Base-by-base conservation (phyloP, 2,888 invertebrate genomes). In the Beris chalybata region DNA sequence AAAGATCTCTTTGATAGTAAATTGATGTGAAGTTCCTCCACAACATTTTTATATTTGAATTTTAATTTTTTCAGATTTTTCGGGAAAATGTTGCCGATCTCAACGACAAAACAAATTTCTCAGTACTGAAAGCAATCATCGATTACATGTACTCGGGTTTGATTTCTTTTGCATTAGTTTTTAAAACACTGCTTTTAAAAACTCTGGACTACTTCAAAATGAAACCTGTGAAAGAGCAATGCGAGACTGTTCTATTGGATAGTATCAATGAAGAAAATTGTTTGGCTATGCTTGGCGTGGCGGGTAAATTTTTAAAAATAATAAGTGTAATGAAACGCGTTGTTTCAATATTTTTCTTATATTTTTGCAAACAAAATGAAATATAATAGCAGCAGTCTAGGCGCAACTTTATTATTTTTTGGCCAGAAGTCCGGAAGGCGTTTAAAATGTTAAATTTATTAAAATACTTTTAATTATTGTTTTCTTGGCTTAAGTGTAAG, bases 191-290 rank as follows among this genome's bases (percentile, higher is more conserved):
- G 31, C 32, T 59, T 7, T 11, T 59, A 32, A 47, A 59, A 31
- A 59, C 47, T 48, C 50, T 59, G 12, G 59, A 59, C 32, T 59
- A 32, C 13, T 22, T 59, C 3, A 48, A 59, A 59, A 59, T 59
- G 59, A 32, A 48, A 32, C 31, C 9, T 13, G 48, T 50, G 3
- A 59, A 48, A 13, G 31, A 31, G n/a, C 22, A 59, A 22, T 59
- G 59, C 15, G 48, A 48, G 5, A 6, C 30, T 7, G 48, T 48
- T 48, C 15, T 59, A 15, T 30, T 15, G 22, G 44, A 59, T 7
- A 59, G 48, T 48, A 43, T 59, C 4, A 59, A 59, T 15, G 31
- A 32, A 15, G 59, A 48, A 9, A 59, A 59, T 13, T 59, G 48
- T 43, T 48, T 59, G 7, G 48, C 47, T 48, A 32, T 59, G 31